Evolutionary conservation across 2,113 vertebrate species (phyloP).

Genomic region (Corydoras maculifer): DNA sequence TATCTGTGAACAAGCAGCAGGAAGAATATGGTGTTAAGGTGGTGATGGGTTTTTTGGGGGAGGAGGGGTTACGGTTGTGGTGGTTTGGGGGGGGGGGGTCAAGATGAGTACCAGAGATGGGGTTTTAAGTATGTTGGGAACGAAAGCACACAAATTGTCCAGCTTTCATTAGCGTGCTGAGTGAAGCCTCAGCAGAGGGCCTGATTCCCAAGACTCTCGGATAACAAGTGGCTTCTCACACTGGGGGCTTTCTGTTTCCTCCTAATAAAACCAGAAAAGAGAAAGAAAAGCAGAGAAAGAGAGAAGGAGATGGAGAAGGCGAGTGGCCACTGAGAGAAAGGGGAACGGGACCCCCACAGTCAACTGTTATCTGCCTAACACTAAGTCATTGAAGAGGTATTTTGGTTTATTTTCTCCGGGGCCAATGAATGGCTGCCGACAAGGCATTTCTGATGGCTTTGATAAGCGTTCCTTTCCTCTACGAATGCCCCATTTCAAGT

Average conservation of each 20-base stretch:
- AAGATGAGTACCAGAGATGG: conserved; percentile 56
- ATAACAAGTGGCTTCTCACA: conserved; percentile 77
- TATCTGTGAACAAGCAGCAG: too few relatives aligned
- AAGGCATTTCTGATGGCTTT: conserved; percentile 67
- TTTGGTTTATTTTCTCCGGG: conserved; percentile 67
- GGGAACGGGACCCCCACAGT: conserved; percentile 62
- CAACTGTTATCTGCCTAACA: conserved; percentile 64
- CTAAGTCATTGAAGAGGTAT: conserved; percentile 56
- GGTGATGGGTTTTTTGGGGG: conserved; percentile 1
- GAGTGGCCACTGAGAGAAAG: conserved; percentile 51
- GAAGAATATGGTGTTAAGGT: too few relatives aligned
- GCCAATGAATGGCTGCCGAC: conserved; percentile 70
- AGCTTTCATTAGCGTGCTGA: conserved; percentile 75
- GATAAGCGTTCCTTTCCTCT: conserved; percentile 65
- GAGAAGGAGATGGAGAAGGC: conserved; percentile 31
- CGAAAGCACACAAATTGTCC: conserved; percentile 70
- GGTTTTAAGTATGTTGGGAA: conserved; percentile 67
- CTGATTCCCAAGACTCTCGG: conserved; percentile 79
- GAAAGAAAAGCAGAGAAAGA: conserved; percentile 40
- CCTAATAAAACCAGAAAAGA: conserved; percentile 64
- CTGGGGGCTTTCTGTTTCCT: conserved; percentile 72
- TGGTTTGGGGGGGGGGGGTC: conserved; percentile 25
- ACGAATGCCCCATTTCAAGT: conserved; percentile 53
- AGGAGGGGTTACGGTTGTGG: conserved; percentile 18
- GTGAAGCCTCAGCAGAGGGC: conserved; percentile 68